Evolutionary conservation across 2,888 invertebrate species (phyloP).

Genomic region (Papilio protenor): DNA sequence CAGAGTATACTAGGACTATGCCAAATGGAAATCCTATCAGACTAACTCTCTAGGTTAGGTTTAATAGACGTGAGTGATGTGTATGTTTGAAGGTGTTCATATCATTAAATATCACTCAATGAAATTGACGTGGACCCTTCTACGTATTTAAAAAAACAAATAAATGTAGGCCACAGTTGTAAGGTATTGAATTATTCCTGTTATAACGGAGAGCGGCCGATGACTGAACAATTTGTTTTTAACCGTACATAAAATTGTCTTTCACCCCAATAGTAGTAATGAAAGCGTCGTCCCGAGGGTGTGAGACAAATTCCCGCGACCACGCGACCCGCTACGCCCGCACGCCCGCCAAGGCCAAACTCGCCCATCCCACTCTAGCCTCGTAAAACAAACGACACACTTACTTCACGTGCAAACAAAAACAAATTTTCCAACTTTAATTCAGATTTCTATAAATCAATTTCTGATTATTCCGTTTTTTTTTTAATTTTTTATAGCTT

Average conservation of each 20-base stretch:
- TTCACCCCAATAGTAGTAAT: constrained; percentile 51
- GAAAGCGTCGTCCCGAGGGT: constrained; percentile 47
- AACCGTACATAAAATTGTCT: constrained; percentile 49
- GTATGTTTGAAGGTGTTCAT: neutral
- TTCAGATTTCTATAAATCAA: neutral
- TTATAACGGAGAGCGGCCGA: neutral
- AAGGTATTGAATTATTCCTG: neutral
- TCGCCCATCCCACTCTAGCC: constrained; percentile 28
- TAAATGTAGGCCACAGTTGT: neutral
- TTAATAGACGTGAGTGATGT: neutral
- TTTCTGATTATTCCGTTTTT: neutral
- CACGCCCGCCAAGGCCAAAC: constrained; percentile 36
- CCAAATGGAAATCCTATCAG: no score
- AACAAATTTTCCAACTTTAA: neutral
- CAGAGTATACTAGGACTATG: no score
- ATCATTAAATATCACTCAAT: neutral
- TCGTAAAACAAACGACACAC: constrained; percentile 33
- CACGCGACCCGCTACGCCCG: constrained; percentile 43
- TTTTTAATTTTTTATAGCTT: neutral
- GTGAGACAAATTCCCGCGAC: constrained; percentile 38
- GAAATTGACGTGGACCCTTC: neutral
- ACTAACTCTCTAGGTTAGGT: neutral
- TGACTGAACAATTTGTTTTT: constrained; percentile 24
- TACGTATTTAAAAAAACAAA: neutral
- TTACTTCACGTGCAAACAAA: constrained; percentile 4